These are phyloP conservation scores for Scaptomyza parva DNA, from an alignment of 2,888 invertebrate genomes.

Conservation along the genomic window DNA sequence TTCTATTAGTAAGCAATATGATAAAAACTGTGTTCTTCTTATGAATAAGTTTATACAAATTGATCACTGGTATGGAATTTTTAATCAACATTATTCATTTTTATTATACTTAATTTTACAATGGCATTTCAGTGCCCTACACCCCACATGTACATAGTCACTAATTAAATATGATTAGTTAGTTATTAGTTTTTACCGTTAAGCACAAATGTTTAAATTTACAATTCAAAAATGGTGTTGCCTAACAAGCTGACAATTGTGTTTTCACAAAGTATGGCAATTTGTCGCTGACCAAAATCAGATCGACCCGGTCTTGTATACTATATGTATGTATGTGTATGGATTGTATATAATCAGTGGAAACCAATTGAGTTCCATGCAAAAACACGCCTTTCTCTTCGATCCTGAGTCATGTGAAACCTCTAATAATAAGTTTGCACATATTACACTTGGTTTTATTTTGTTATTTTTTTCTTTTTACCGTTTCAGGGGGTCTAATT, in stretches of 20 bases:
- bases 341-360: constrained; percentile 30
- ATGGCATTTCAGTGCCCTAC: not conserved
- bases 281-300: constrained; percentile 28
- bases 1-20: no score
- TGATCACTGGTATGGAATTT: not conserved
- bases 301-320: constrained; percentile 3
- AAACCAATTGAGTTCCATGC: constrained; percentile 21
- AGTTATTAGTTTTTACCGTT: constrained; percentile 20
- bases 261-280: constrained; percentile 9
- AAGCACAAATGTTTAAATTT: constrained; percentile 16
- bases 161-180: constrained; percentile 6
- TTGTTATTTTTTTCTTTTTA: constrained; percentile 39
- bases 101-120: not conserved
- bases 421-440: constrained; percentile 48
- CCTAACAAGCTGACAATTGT: constrained; percentile 19
- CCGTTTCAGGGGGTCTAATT: constrained; percentile 79
- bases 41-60: no score
- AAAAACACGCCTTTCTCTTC: constrained; percentile 51
- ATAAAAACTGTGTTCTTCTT: no score
- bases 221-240: constrained; percentile 18
- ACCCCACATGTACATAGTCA: not conserved
- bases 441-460: constrained; percentile 53
- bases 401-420: constrained; percentile 58
- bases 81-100: not conserved
- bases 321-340: not conserved